Conservation (phyloP, 2,888 invertebrate genomes). For the Nysson spinosus region DNA sequence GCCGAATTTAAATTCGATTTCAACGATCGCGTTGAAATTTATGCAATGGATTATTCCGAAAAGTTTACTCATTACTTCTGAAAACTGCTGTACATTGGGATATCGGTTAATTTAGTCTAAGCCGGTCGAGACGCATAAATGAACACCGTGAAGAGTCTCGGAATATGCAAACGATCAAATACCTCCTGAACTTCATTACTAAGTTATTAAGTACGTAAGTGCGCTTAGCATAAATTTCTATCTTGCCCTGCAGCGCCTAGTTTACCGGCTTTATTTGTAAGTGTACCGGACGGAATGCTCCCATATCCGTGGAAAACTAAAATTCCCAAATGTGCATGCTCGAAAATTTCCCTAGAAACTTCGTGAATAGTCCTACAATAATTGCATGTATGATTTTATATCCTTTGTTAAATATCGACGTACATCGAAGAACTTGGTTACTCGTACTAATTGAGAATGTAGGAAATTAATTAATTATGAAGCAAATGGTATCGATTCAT, state of each 20-base stretch:
- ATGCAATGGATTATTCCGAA: slow-evolving; percentile 37
- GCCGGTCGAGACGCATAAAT: background rate
- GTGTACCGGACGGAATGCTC: background rate
- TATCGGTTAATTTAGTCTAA: slow-evolving; percentile 43
- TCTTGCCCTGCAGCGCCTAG: slow-evolving; percentile 1
- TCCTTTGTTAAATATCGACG: no score
- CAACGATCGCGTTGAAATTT: slow-evolving; percentile 18
- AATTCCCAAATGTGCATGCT: background rate
- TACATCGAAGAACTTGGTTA: no score
- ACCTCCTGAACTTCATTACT: slow-evolving; percentile 52
- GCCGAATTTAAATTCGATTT: slow-evolving; percentile 21
- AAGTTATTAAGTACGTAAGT: slow-evolving; percentile 54
- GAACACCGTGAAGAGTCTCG: slow-evolving; percentile 2
- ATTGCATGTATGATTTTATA: no score
- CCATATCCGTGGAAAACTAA: slow-evolving; percentile 21
- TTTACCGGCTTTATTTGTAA: slow-evolving; percentile 31
- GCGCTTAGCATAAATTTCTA: slow-evolving; percentile 58
- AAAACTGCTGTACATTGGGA: slow-evolving; percentile 37
- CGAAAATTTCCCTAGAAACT: no score
- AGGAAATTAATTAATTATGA: no score
- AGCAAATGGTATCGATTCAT: no score
- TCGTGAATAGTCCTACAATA: no score
- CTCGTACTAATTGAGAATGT: no score
- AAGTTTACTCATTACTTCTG: slow-evolving; percentile 52
- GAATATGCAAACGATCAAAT: slow-evolving; percentile 55